Evolutionary conservation across 2,888 invertebrate genomes (phyloP).

Genomic region (Cataglyphis rosenhaueri): DNA sequence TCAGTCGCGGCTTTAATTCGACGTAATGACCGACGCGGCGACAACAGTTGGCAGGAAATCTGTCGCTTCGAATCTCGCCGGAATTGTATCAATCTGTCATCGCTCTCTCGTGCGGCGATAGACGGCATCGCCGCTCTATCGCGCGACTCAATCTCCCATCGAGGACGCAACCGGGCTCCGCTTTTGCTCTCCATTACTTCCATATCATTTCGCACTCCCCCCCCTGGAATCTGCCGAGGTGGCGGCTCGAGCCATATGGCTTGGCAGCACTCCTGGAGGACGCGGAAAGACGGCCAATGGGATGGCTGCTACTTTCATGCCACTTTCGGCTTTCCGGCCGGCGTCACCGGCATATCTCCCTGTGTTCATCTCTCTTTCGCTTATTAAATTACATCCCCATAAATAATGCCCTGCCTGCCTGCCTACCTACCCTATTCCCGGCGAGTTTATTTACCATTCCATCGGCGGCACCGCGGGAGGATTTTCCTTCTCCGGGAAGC

Average conservation of each 20-base stretch:
- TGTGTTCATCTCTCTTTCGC: slow-evolving; percentile 80
- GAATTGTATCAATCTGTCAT: slow-evolving; percentile 85
- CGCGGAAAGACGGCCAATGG: slow-evolving; percentile 66
- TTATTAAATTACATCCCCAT: slow-evolving; percentile 85
- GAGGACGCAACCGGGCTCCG: slow-evolving; percentile 78
- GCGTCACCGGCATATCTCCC: slow-evolving; percentile 76
- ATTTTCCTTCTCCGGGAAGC: slow-evolving; percentile 46
- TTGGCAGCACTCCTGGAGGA: slow-evolving; percentile 44
- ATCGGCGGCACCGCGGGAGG: slow-evolving; percentile 63
- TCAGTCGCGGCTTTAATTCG: slow-evolving; percentile 73
- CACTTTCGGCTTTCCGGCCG: slow-evolving; percentile 79
- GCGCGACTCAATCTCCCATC: slow-evolving; percentile 83
- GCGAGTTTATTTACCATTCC: slow-evolving; percentile 79
- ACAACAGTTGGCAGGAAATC: slow-evolving; percentile 85
- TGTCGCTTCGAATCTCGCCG: slow-evolving; percentile 82
- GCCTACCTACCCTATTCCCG: slow-evolving; percentile 69
- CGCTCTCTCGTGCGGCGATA: slow-evolving; percentile 65
- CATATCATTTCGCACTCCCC: slow-evolving; percentile 85
- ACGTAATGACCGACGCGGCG: slow-evolving; percentile 75
- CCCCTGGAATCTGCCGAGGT: slow-evolving; percentile 62
- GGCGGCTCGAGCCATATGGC: slow-evolving; percentile 46
- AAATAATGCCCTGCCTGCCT: slow-evolving; percentile 80
- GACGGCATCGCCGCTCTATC: slow-evolving; percentile 77
- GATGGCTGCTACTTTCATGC: slow-evolving; percentile 82
- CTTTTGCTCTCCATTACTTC: slow-evolving; percentile 84